A percentile compares a stretch with the other conserved stretches of the same genome.
Evolutionary conservation across 2,888 invertebrate genomes (phyloP).

Genomic region (Chloromyia formosa): DNA sequence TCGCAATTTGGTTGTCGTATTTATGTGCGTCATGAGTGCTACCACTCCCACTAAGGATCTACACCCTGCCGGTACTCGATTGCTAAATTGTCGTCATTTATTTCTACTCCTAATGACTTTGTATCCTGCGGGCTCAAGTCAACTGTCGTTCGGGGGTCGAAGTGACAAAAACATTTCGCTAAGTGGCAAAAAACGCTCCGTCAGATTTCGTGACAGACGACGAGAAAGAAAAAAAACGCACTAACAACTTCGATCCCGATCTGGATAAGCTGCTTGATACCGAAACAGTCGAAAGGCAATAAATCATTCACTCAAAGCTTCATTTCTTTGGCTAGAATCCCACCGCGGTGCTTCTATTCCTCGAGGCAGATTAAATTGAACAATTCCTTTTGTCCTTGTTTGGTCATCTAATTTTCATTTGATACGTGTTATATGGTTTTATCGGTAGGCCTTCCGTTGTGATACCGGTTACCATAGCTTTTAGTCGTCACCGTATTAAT

Average conservation of each 20-base stretch:
- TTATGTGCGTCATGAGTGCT: background rate
- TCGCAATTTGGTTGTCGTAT: background rate
- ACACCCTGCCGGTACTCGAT: background rate
- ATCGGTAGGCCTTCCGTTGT: constrained; percentile 18
- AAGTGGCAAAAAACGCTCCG: constrained; percentile 32
- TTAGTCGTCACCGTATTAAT: constrained; percentile 20
- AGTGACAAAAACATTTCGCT: constrained; percentile 35
- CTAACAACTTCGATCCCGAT: constrained; percentile 23
- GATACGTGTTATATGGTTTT: constrained; percentile 23
- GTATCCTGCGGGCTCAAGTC: constrained; percentile 3
- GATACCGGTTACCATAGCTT: background rate
- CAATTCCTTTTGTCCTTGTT: constrained; percentile 28
- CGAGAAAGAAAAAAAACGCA: constrained; percentile 3
- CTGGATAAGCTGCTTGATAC: constrained; percentile 25
- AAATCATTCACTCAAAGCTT: constrained; percentile 33
- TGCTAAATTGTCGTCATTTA: constrained; percentile 27
- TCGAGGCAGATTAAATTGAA: constrained; percentile 21
- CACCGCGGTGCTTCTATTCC: background rate
- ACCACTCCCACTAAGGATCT: background rate
- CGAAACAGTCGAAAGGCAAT: constrained; percentile 25
- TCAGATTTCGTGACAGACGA: constrained; percentile 8
- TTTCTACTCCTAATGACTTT: constrained; percentile 12
- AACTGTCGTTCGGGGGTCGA: background rate
- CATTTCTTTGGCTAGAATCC: background rate
- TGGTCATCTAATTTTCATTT: constrained; percentile 34